Evolutionary conservation across 2,113 vertebrate genomes (phyloP), one percentile per base, ranked within the genome.

Genomic region (Hyla sarda): DNA sequence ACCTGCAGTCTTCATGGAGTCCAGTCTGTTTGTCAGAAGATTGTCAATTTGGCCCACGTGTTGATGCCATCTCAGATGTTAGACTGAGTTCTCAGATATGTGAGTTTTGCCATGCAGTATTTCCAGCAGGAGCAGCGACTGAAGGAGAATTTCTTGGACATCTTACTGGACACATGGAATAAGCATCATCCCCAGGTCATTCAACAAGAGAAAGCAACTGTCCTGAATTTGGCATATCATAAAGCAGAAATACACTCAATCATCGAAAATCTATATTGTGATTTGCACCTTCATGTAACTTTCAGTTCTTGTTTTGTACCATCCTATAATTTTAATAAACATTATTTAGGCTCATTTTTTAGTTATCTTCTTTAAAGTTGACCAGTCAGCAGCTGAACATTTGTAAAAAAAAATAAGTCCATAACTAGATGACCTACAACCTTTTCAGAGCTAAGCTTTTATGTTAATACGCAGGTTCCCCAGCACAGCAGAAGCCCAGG

Each of bases 101-200:
- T 13, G 94, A 94, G n/a, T 94, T 96, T 85, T 96, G 95, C 90
- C 92, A 90, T 37, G 94, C 94, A 0, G 76, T 94, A 30, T 95
- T 94, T 83, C 95, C 95, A 0, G 90, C 85, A 32, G 90, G 90
- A 0, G 73, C 93, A 0, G 90, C 89, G 2, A 96, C 94, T 48
- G 89, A 87, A 23, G 89, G 87, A 4, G 95, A 95, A 9, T 93
- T 91, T 87, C 50, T 95, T 3, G 92, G 88, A 52, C 95, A 95
- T 30, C 48, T 94, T 13, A 77, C 89, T 81, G 93, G 93, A 8
- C 96, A 94, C 2, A 21, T 71, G 28, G 84, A 91, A 84, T 82
- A 32, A 86, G 10, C 7, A 30, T 52, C n/a, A 48, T 10, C 28
- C 12, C 17, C 14, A 48, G 21, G 11, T 6, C 32, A 60, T 41